Base-by-base conservation (phyloP, 2,888 invertebrate genomes). In the Sinodicranocentrus sp. region DNA sequence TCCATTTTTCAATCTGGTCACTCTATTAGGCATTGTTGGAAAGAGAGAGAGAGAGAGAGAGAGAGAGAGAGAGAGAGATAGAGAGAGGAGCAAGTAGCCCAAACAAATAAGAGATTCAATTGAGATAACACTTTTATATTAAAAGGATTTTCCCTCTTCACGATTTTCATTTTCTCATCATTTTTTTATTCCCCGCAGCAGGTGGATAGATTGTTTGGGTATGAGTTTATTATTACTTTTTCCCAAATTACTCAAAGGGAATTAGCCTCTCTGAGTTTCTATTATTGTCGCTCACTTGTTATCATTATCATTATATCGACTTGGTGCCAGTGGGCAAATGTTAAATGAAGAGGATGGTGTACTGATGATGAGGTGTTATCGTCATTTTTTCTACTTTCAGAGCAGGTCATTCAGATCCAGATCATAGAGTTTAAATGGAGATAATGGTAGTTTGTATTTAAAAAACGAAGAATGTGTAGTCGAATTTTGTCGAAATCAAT, bases 101-200 rank as follows among this genome's bases (percentile, higher is more conserved):
- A 44, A 19, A 63, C 44, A 23, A 13, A 73, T 21, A 59, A 44
- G 44, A 48, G 48, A 76, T 65, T 65, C 61, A 75, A 52, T 75
- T 39, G 54, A 65, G 67, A 65, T 67, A 76, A 76, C 67, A 39
- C 33, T 67, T 52, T n/a, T 65, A 33, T 17, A 43, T 76, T 26
- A 67, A 67, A 76, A 52, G 65, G 39, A 73, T 72, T 76, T 76
- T 57, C 67, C 43, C 67, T 54, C 65, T 76, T 76, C 76, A 76
- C 76, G 76, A 76, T 57, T 76, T 67, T 67, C 54, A 76, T 76
- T 65, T 76, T 76, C 76, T 76, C 76, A 67, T 76, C 67, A 76
- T 28, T 76, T 75, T 67, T 67, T 76, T 76, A 43, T 76, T 67
- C 76, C 67, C 67, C 67, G 23, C 67, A 76, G 67, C 67, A 76